Conservation (phyloP, 2,888 invertebrate genomes). For the Antitype chi region DNA sequence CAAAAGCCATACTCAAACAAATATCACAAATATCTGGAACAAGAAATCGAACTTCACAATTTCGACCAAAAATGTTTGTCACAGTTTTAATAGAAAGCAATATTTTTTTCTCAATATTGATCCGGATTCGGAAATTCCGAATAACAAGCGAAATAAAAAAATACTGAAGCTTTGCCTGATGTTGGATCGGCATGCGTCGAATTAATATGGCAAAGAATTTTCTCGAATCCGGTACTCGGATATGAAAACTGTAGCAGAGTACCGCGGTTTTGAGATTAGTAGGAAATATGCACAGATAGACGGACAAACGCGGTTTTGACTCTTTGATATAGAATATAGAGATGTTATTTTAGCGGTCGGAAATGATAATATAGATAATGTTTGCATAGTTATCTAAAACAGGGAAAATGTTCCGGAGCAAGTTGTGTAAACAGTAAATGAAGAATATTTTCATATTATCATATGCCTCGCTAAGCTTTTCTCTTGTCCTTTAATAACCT, state of each 20-base stretch:
- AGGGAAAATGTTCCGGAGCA: too few species aligned
- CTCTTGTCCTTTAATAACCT: background rate
- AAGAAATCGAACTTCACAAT: conserved; percentile 38
- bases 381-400: background rate
- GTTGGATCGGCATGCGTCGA: background rate
- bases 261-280: conserved; percentile 5
- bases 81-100: conserved; percentile 21
- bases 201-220: conserved; percentile 31
- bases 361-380: background rate
- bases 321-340: conserved; percentile 16
- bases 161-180: background rate
- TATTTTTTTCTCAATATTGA: conserved; percentile 12
- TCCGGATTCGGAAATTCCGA: background rate
- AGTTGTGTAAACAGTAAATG: background rate
- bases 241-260: conserved; percentile 12
- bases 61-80: conserved; percentile 18
- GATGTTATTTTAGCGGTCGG: background rate
- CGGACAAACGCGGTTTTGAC: conserved; percentile 15
- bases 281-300: conserved; percentile 12
- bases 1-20: conserved; percentile 52
- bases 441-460: background rate
- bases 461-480: background rate
- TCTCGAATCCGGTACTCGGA: background rate
- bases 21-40: conserved; percentile 46
- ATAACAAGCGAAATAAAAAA: conserved; percentile 23